Percentiles rank a stretch among this genome's conserved stretches.
phyloP scores from a whole-genome alignment of 2,113 vertebrate genomes.

The Scatophagus argus region DNA sequence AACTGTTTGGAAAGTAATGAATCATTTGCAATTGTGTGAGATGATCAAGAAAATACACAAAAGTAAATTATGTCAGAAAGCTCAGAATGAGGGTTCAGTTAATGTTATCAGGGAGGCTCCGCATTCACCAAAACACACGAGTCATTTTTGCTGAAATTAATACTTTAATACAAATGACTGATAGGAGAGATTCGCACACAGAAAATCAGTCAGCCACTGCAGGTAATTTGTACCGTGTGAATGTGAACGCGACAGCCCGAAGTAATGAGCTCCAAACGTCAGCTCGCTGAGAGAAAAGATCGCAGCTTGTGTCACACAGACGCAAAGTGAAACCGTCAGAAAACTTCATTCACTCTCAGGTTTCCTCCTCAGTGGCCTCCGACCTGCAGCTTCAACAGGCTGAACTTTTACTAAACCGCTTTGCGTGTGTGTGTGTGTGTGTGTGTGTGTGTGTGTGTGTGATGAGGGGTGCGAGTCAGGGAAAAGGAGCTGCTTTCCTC shows the following conservation, averaged over 20 bases:
- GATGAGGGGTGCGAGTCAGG: constrained; percentile 10
- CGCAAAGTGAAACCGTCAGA: too few relatives aligned
- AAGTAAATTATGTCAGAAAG: neutral
- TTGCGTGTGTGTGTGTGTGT: too few relatives aligned
- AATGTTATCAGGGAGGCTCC: neutral
- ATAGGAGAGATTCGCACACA: neutral
- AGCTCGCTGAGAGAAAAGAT: neutral
- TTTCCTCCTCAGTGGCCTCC: too few relatives aligned
- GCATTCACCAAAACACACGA: neutral
- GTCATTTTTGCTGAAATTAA: constrained; percentile 6
- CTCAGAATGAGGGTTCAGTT: neutral
- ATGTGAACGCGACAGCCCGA: neutral
- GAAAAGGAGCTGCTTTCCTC: constrained; percentile 29
- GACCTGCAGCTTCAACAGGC: too few relatives aligned
- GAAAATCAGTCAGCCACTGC: neutral
- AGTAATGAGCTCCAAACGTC: neutral
- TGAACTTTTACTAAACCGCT: too few relatives aligned
- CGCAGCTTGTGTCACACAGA: too few relatives aligned
- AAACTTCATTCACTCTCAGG: too few relatives aligned
- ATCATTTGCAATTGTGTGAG: neutral
- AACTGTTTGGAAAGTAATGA: constrained; percentile 15
- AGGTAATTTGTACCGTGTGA: neutral
- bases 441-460: neutral
- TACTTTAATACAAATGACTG: constrained; percentile 12
- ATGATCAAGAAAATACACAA: neutral